phyloP scores from a whole-genome alignment of 2,888 invertebrate genomes.

The Phalangium opilio region DNA sequence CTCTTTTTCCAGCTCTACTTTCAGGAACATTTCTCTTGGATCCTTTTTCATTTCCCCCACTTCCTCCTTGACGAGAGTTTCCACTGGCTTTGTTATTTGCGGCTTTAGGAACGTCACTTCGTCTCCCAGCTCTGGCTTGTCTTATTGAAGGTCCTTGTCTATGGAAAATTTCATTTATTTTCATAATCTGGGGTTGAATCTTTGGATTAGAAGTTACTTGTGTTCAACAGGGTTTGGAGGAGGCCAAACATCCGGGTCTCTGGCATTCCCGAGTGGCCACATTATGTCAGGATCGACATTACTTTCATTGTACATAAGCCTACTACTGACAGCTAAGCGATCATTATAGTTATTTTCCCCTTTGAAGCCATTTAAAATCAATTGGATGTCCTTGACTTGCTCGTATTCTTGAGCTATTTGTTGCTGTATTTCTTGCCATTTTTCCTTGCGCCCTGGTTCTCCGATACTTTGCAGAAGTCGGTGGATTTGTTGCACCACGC shows the following conservation, averaged over 20 bases:
- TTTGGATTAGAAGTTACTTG: too few species aligned
- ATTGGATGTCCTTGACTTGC: slow-evolving; percentile 66
- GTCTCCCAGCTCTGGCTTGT: slow-evolving; percentile 9
- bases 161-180: too few species aligned
- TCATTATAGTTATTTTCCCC: slow-evolving; percentile 34
- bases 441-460: slow-evolving; percentile 63
- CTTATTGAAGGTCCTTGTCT: slow-evolving; percentile 16
- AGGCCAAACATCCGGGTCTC: slow-evolving; percentile 64
- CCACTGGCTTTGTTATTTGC: not conserved
- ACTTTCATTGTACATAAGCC: slow-evolving; percentile 40
- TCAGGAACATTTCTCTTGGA: slow-evolving; percentile 8
- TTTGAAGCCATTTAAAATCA: slow-evolving; percentile 58
- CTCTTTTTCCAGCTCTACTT: slow-evolving; percentile 13
- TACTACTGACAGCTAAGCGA: slow-evolving; percentile 9
- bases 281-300: slow-evolving; percentile 55
- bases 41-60: slow-evolving; percentile 12
- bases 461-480: slow-evolving; percentile 60
- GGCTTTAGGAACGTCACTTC: slow-evolving; percentile 5
- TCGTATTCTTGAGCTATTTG: slow-evolving; percentile 79
- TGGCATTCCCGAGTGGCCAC: slow-evolving; percentile 44
- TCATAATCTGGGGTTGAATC: too few species aligned
- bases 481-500: slow-evolving; percentile 78
- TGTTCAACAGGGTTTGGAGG: slow-evolving; percentile 63
- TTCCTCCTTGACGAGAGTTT: slow-evolving; percentile 7
- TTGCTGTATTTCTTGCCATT: slow-evolving; percentile 83